Base-by-base conservation (phyloP, 53 echinoderm and acorn worm species). In the Paelopatides confundens region DNA sequence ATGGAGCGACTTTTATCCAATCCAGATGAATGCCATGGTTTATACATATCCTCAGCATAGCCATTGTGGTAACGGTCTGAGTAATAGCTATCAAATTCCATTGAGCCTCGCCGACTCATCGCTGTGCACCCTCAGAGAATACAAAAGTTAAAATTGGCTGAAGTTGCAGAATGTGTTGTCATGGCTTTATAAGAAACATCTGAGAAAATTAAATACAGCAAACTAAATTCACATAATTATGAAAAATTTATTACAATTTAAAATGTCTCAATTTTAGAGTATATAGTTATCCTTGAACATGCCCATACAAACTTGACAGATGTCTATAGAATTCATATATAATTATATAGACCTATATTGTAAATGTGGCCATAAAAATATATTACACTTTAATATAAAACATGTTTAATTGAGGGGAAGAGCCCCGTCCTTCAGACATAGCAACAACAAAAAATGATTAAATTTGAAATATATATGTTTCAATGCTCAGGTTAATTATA, bases 131-230 rank as follows among this genome's bases (percentile, higher is more conserved):
- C 26, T n/a, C 58, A 58, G 18, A 58, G 24, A 58, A 58, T 58
- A 58, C 24, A 58, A 21, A 58, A 58, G 21, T 58, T 21, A 6
- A 58, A 58, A n/a, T 18, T 58, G n/a, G 58, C 21, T 58, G 0
- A 58, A 23, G 58, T 18, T 34, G 18, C 18, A 7, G 68, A 67
- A 31, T 67, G 58, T 18, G 36, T 33, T 74, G 74, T 74, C 74
- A 74, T 26, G 74, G 46, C 74, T 43, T 74, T 74, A 74, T n/a
- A 58, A 79, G 53, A 15, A 15, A 53, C n/a, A 79, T 79, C 79
- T 79, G 79, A 18, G 53, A 79, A 79, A 48, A 79, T 14, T 27
- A 26, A 29, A 63, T 29, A 63, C 63, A 63, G 17, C 11, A 51
- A 12, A 51, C 11, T 17, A 51, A 12, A 12, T 51, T 51, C 17